Percentiles rank a stretch among this genome's conserved stretches.
These are phyloP conservation scores for Seira musarum DNA, from an alignment of 2,888 invertebrate genomes.

Conservation along the genomic window DNA sequence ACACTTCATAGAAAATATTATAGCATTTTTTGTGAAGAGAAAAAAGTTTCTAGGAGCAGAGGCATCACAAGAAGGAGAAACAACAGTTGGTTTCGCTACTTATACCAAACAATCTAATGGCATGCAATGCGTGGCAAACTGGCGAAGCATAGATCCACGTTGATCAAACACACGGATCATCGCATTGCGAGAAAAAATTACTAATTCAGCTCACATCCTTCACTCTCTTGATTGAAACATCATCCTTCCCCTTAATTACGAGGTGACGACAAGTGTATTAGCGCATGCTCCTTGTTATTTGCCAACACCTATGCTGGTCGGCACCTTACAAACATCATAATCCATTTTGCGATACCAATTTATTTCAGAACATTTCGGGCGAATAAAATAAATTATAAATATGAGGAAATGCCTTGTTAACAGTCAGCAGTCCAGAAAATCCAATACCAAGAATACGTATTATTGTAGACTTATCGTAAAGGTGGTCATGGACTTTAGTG, in stretches of 20 bases:
- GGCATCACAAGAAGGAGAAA: slow-evolving; percentile 5
- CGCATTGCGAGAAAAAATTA: slow-evolving; percentile 50
- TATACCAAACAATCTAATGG: no score
- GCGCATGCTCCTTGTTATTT: slow-evolving; percentile 41
- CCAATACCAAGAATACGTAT: no score
- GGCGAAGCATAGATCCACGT: neutral
- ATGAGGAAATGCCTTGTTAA: no score
- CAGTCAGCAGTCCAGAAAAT: no score
- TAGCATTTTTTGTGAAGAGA: neutral
- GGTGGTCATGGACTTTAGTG: no score
- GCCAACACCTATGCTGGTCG: slow-evolving; percentile 41
- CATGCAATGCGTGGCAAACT: neutral
- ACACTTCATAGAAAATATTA: neutral
- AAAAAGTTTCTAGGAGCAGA: neutral
- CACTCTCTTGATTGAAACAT: slow-evolving; percentile 66
- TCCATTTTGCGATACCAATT: slow-evolving; percentile 13
- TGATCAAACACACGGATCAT: slow-evolving; percentile 1
- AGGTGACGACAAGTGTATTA: slow-evolving; percentile 55
- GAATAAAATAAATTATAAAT: no score
- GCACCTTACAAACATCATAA: neutral
- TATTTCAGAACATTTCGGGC: no score
- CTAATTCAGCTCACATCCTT: slow-evolving; percentile 65
- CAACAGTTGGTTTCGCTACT: slow-evolving; percentile 11
- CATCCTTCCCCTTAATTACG: slow-evolving; percentile 61
- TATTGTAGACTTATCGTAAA: no score